phyloP scores from a whole-genome alignment of 2,797 vertebrate genomes.

The Distichodus sexfasciatus region DNA sequence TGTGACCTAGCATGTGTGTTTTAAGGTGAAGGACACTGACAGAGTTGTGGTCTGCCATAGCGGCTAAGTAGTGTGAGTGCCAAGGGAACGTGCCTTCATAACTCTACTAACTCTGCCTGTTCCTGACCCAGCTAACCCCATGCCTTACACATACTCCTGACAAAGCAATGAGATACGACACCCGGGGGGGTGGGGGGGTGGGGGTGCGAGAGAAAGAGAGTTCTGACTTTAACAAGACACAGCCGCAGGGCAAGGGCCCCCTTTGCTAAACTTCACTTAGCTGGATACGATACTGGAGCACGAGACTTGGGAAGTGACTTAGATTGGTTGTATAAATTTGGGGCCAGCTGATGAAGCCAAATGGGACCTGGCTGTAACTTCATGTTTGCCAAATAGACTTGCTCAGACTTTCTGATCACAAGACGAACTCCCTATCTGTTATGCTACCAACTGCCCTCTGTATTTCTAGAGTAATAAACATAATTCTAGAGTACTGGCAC shows the following conservation, averaged over 20 bases:
- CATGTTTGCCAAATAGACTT: too few relatives aligned
- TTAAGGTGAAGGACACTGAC: constrained; percentile 45
- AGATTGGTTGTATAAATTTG: background rate
- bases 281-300: background rate
- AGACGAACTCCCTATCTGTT: too few relatives aligned
- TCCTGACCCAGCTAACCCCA: constrained; percentile 42
- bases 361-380: background rate
- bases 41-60: constrained; percentile 37
- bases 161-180: constrained; percentile 31
- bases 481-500: too few relatives aligned
- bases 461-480: too few relatives aligned
- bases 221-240: constrained; percentile 39
- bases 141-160: constrained; percentile 41
- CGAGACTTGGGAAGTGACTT: background rate
- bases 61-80: constrained; percentile 25
- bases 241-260: background rate
- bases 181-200: constrained; percentile 20
- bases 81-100: constrained; percentile 40
- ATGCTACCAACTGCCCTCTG: too few relatives aligned
- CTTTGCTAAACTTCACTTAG: background rate
- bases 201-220: constrained; percentile 9
- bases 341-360: background rate
- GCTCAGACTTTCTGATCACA: background rate
- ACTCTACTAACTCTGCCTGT: constrained; percentile 31
- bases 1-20: constrained; percentile 29